Percentiles rank a stretch among this genome's conserved stretches.
Conservation (phyloP, 2,888 invertebrate species). For the Drosophila picticornis region DNA sequence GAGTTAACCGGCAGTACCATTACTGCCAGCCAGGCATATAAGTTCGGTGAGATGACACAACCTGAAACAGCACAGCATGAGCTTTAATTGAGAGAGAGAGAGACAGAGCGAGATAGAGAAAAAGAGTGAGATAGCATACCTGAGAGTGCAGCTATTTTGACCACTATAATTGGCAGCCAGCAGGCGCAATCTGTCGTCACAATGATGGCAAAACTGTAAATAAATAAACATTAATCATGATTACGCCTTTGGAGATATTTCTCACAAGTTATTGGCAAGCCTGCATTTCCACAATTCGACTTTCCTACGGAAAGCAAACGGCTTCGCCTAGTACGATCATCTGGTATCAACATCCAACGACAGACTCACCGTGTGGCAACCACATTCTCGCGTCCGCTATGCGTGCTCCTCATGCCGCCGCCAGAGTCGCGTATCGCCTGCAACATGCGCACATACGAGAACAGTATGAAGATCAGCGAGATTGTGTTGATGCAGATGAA, state of each 20-base stretch:
- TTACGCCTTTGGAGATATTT: background rate
- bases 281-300: background rate
- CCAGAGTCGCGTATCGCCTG: constrained; percentile 87
- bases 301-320: background rate
- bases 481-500: constrained; percentile 87
- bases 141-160: constrained; percentile 87
- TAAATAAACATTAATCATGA: background rate
- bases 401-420: constrained; percentile 87
- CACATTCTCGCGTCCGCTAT: constrained; percentile 87
- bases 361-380: constrained; percentile 86
- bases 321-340: background rate
- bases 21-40: constrained; percentile 88
- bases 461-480: constrained; percentile 87
- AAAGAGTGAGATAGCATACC: constrained; percentile 81
- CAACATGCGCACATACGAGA: constrained; percentile 87
- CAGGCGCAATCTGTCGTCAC: constrained; percentile 88
- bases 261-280: background rate
- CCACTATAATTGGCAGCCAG: constrained; percentile 87
- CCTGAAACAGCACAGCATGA: constrained; percentile 82
- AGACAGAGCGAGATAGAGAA: background rate
- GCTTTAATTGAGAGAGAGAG: background rate
- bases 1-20: constrained; percentile 88
- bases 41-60: constrained; percentile 86
- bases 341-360: background rate
- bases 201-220: constrained; percentile 86